These are phyloP conservation scores for Pseudotriccus pelzelni DNA, from an alignment of 2,797 vertebrate genomes.

Conservation along the genomic window DNA sequence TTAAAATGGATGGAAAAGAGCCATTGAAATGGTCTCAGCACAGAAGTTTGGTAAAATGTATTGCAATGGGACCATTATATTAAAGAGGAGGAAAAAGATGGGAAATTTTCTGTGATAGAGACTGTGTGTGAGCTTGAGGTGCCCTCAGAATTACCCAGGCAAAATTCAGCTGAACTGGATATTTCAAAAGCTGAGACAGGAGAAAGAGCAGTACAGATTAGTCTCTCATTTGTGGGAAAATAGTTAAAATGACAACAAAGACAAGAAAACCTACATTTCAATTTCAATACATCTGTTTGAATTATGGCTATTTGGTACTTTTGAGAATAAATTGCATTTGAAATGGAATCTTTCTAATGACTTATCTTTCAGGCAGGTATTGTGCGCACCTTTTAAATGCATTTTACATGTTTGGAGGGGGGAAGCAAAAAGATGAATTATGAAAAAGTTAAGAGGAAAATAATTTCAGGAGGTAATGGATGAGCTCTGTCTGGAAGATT, in stretches of 20 bases:
- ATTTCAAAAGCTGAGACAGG: constrained; percentile 27
- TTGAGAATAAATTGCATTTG: constrained; percentile 77
- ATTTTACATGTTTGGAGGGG: constrained; percentile 73
- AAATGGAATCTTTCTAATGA: constrained; percentile 77
- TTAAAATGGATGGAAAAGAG: not conserved
- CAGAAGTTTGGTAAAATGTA: not conserved
- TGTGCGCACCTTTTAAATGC: constrained; percentile 73
- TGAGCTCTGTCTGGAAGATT: constrained; percentile 81
- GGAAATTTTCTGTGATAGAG: not conserved
- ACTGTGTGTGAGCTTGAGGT: not conserved
- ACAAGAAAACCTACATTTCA: constrained; percentile 71
- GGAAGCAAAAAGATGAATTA: constrained; percentile 75
- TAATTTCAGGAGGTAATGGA: constrained; percentile 83
- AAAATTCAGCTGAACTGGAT: constrained; percentile 40
- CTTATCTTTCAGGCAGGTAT: constrained; percentile 75
- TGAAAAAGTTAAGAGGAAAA: constrained; percentile 81
- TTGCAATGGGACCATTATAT: not conserved
- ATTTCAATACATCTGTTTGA: constrained; percentile 74
- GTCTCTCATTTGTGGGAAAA: constrained; percentile 66
- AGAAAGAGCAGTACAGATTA: constrained; percentile 25
- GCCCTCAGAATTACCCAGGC: constrained; percentile 18
- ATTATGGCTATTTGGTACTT: constrained; percentile 73
- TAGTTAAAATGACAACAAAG: constrained; percentile 73
- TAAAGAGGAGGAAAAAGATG: not conserved
- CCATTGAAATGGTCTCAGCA: not conserved